Evolutionary conservation across 1,140 invertebrate genomes (phyloP).

Genomic region (Sinonovacula constricta): DNA sequence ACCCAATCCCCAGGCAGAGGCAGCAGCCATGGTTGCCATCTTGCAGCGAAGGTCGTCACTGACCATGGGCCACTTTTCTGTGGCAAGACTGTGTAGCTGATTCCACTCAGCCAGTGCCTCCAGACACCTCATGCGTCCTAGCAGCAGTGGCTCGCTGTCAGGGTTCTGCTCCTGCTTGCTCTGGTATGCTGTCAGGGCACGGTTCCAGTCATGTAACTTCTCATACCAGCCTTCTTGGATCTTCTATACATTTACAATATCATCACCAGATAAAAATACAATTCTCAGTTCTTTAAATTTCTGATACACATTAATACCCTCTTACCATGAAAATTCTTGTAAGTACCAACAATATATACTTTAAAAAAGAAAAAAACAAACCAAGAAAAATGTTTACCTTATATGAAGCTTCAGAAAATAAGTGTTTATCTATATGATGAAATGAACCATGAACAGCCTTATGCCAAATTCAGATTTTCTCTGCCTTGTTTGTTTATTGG

Average conservation of each 20-base stretch:
- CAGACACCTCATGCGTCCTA: slow-evolving; percentile 97
- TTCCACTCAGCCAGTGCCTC: slow-evolving; percentile 98
- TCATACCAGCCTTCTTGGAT: slow-evolving; percentile 99
- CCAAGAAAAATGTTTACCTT: no score
- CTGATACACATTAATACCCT: no score
- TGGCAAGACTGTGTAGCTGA: slow-evolving; percentile 84
- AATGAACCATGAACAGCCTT: no score
- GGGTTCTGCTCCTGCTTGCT: slow-evolving; percentile 77
- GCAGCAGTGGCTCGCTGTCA: slow-evolving; percentile 88
- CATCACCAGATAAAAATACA: no score
- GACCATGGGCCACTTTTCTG: slow-evolving; percentile 85
- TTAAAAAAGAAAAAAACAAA: no score
- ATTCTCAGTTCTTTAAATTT: no score
- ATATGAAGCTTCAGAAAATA: no score
- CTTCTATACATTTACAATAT: slow-evolving; percentile 76
- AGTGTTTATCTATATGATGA: no score
- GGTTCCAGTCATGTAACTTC: slow-evolving; percentile 99
- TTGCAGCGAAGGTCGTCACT: slow-evolving; percentile 86
- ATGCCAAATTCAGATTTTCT: no score
- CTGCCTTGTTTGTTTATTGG: no score
- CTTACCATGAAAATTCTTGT: no score
- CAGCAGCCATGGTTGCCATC: slow-evolving; percentile 94
- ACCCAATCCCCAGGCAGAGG: slow-evolving; percentile 95
- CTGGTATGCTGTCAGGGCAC: slow-evolving; percentile 92
- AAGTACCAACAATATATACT: no score